These are phyloP conservation scores for Ptiloglossa arizonensis DNA, from an alignment of 1,140 invertebrate species.

Conservation along the genomic window DNA sequence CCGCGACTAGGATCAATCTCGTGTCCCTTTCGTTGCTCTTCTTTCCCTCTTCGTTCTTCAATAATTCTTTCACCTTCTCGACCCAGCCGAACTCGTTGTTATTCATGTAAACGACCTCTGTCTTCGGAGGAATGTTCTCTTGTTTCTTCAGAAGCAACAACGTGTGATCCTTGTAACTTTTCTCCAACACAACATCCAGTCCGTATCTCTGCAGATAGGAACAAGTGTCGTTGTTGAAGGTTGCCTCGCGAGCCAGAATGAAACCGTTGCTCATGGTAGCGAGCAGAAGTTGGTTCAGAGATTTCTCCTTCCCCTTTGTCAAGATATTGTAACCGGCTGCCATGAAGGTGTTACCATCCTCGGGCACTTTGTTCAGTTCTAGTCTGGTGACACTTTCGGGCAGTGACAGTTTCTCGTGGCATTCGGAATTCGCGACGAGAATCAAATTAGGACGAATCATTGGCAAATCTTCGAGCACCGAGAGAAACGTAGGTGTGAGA, in stretches of 20 bases:
- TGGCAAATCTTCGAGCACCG: slow-evolving; percentile 84
- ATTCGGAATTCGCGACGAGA: slow-evolving; percentile 71
- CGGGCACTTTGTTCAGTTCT: slow-evolving; percentile 84
- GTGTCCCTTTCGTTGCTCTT: neutral
- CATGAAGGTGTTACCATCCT: slow-evolving; percentile 83
- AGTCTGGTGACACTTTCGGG: slow-evolving; percentile 82
- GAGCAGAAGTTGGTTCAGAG: slow-evolving; percentile 68
- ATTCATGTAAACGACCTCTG: slow-evolving; percentile 68
- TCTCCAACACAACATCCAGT: slow-evolving; percentile 72
- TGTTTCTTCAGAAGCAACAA: slow-evolving; percentile 74
- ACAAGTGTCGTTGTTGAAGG: slow-evolving; percentile 43
- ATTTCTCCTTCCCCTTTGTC: slow-evolving; percentile 35
- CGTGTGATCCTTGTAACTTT: slow-evolving; percentile 64
- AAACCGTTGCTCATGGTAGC: slow-evolving; percentile 79
- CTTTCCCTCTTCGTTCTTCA: slow-evolving; percentile 78
- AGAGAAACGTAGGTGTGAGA: slow-evolving; percentile 82
- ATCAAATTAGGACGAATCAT: slow-evolving; percentile 84
- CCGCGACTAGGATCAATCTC: slow-evolving; percentile 83
- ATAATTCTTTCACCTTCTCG: slow-evolving; percentile 79
- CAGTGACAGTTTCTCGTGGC: slow-evolving; percentile 81
- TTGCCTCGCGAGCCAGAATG: slow-evolving; percentile 80
- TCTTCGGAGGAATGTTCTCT: slow-evolving; percentile 61
- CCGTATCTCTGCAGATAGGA: slow-evolving; percentile 59
- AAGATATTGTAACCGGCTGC: slow-evolving; percentile 79
- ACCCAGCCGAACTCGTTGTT: slow-evolving; percentile 82